Evolutionary conservation across 1,140 invertebrate genomes (phyloP).

Genomic region (Drosophila willistoni): DNA sequence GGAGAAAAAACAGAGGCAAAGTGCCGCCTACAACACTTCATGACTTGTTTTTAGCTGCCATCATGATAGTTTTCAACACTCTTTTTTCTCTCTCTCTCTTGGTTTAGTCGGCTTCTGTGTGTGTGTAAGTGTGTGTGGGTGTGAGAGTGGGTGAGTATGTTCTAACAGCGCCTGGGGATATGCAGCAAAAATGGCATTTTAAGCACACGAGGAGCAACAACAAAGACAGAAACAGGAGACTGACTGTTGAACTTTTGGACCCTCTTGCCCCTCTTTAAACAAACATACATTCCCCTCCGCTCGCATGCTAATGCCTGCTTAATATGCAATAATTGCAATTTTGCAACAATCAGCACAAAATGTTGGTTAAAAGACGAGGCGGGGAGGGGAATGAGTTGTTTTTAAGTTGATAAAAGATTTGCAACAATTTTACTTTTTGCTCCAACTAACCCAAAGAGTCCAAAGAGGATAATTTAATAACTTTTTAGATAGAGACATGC

Average conservation of each 20-base stretch:
- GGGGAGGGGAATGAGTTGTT: background rate
- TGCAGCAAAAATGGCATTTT: conserved; percentile 70
- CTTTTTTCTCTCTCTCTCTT: conserved; percentile 2
- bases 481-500: conserved; percentile 15
- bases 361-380: background rate
- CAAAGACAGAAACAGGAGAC: background rate
- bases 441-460: conserved; percentile 18
- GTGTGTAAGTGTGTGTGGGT: conserved; percentile 20
- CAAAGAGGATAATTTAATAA: conserved; percentile 66
- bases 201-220: conserved; percentile 17
- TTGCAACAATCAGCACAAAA: conserved; percentile 46
- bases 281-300: background rate
- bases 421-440: conserved; percentile 25
- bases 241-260: conserved; percentile 15
- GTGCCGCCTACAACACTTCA: conserved; percentile 54
- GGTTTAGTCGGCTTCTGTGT: conserved; percentile 21
- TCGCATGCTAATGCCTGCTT: conserved; percentile 59
- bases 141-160: conserved; percentile 27
- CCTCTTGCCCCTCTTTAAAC: background rate
- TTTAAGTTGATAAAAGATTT: conserved; percentile 16
- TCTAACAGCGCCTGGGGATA: conserved; percentile 71
- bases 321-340: conserved; percentile 68
- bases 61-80: conserved; percentile 27
- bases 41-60: conserved; percentile 43
- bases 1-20: conserved; percentile 21